Evolutionary conservation across 2,113 vertebrate genomes (phyloP).

Genomic region (Cebus imitator): DNA sequence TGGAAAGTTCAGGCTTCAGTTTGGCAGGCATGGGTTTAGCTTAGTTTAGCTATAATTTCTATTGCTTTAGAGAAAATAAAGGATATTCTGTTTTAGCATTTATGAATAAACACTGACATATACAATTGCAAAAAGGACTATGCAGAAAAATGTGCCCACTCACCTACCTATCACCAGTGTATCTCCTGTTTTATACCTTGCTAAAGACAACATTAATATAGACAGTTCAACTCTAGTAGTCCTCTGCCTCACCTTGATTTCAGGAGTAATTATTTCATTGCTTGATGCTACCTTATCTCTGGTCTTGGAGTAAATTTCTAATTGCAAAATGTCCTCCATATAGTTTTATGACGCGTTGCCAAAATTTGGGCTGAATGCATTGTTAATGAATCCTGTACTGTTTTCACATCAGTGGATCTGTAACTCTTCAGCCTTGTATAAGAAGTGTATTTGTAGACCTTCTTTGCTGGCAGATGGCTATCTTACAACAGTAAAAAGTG

Average conservation of each 20-base stretch:
- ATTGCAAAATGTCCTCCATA: background rate
- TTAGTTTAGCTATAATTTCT: background rate
- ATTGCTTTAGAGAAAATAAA: background rate
- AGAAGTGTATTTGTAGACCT: background rate
- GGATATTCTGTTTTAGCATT: background rate
- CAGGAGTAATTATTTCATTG: background rate
- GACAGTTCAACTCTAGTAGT: background rate
- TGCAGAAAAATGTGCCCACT: background rate
- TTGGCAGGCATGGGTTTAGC: background rate
- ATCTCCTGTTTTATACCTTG: background rate
- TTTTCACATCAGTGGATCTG: too few relatives aligned
- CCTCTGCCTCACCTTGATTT: background rate
- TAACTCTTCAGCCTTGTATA: background rate
- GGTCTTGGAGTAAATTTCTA: background rate
- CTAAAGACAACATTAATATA: background rate
- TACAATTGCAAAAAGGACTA: background rate
- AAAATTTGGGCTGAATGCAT: background rate
- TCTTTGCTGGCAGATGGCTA: background rate
- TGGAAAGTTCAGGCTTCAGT: background rate
- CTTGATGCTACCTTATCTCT: background rate
- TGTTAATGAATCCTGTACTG: background rate
- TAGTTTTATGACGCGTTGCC: background rate
- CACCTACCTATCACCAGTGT: background rate
- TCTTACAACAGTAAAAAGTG: background rate
- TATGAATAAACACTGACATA: background rate